Percentiles rank a stretch among this genome's conserved stretches.
phyloP scores from a whole-genome alignment of 2,113 vertebrate species.

The Percopsis transmontana region DNA sequence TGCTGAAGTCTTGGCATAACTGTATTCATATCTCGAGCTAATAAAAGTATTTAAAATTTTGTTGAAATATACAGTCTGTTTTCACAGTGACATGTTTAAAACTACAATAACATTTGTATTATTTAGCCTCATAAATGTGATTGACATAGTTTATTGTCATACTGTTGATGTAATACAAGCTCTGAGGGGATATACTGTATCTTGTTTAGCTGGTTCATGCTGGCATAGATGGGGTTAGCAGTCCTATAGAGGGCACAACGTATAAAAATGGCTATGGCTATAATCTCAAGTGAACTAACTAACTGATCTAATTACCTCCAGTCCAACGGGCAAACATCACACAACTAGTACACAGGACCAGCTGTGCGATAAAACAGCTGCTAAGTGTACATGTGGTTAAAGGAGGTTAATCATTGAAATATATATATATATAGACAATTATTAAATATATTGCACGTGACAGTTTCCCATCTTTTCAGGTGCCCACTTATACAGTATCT shows the following conservation, averaged over 20 bases:
- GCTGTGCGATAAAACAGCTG: too few relatives aligned
- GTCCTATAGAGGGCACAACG: slow-evolving; percentile 7
- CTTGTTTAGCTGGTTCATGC: slow-evolving; percentile 17
- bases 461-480: too few relatives aligned
- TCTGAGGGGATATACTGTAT: slow-evolving; percentile 9
- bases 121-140: background rate
- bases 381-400: too few relatives aligned
- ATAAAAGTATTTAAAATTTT: slow-evolving; percentile 45
- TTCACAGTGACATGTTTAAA: too few relatives aligned
- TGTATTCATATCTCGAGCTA: slow-evolving; percentile 36
- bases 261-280: slow-evolving; percentile 24
- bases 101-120: background rate
- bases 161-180: slow-evolving; percentile 29
- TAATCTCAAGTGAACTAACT: slow-evolving; percentile 40
- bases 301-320: slow-evolving; percentile 28
- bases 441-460: too few relatives aligned
- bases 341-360: background rate
- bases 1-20: slow-evolving; percentile 39
- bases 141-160: too few relatives aligned
- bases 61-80: background rate
- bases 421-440: too few relatives aligned
- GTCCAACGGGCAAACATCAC: background rate
- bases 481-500: too few relatives aligned
- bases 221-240: slow-evolving; percentile 23
- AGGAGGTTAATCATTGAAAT: too few relatives aligned